A percentile compares a stretch with the other conserved stretches of the same genome.
These are phyloP conservation scores for Centrocercus urophasianus DNA, from an alignment of 2,113 vertebrate genomes.

Conservation along the genomic window DNA sequence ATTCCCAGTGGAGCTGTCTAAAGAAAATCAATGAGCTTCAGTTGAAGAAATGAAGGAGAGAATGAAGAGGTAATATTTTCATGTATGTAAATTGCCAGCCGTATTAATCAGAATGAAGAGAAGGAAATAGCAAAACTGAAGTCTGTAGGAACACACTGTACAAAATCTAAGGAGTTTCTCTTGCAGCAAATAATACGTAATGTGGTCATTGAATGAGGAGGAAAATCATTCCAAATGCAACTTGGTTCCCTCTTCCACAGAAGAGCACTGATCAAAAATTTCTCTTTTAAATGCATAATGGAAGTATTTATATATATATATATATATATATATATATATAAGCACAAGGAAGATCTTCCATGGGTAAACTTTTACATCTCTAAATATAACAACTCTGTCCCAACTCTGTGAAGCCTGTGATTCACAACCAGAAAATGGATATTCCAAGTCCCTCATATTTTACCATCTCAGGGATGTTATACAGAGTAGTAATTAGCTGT, in stretches of 20 bases:
- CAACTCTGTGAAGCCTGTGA: background rate
- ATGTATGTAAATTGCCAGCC: background rate
- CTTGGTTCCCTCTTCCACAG: background rate
- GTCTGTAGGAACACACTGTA: background rate
- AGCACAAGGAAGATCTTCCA: background rate
- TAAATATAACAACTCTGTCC: conserved; percentile 2
- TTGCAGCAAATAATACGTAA: background rate
- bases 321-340: background rate
- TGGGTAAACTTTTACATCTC: background rate
- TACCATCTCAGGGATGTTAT: conserved; percentile 1
- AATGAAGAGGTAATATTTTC: background rate
- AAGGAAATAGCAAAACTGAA: background rate
- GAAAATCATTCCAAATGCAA: background rate
- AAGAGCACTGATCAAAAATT: background rate
- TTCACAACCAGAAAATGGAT: conserved; percentile 18
- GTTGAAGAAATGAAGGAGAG: background rate
- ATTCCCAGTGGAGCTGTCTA: background rate
- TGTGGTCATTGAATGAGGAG: background rate
- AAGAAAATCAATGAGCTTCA: conserved; percentile 3
- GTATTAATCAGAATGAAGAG: background rate
- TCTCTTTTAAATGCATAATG: background rate
- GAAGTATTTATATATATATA: background rate
- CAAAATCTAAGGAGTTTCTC: background rate
- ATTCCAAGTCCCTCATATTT: background rate
- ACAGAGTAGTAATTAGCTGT: background rate